Conservation (phyloP, 2,888 invertebrate species). For the Baronia brevicornis region DNA sequence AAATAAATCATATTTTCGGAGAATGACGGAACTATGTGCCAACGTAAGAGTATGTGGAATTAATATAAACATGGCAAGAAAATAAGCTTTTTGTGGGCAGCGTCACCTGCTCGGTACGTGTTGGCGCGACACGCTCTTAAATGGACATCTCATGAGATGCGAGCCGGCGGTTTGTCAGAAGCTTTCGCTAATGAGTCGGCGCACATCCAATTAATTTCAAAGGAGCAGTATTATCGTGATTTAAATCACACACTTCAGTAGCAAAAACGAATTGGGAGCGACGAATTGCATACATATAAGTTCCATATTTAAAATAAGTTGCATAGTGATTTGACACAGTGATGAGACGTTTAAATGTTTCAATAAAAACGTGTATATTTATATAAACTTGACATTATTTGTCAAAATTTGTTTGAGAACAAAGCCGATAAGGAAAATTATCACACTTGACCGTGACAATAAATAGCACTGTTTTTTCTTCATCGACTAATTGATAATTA, state of each 20-base stretch:
- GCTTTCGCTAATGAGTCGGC: constrained; percentile 33
- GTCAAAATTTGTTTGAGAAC: too few relatives aligned
- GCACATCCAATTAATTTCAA: constrained; percentile 31
- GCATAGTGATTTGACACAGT: too few relatives aligned
- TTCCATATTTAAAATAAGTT: too few relatives aligned
- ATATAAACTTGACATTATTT: too few relatives aligned
- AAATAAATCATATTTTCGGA: constrained; percentile 11
- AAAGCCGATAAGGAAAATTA: too few relatives aligned
- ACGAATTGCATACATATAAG: too few relatives aligned
- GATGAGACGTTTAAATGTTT: too few relatives aligned
- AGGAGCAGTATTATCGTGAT: constrained; percentile 3
- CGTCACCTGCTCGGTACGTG: constrained; percentile 40
- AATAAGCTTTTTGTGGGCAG: constrained; percentile 35
- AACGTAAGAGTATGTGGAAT: constrained; percentile 33
- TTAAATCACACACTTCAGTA: background rate
- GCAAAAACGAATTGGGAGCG: background rate
- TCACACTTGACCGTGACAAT: too few relatives aligned
- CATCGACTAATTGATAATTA: too few relatives aligned
- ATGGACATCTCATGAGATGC: constrained; percentile 35
- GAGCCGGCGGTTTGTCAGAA: constrained; percentile 33
- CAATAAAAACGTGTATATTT: too few relatives aligned
- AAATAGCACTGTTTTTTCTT: too few relatives aligned
- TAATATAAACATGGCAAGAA: constrained; percentile 27
- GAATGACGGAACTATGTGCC: constrained; percentile 26
- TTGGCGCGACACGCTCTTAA: constrained; percentile 40